Evolutionary conservation across 1,140 invertebrate species (phyloP), one percentile per base, ranked within the genome.

Genomic region (Venturia canescens): DNA sequence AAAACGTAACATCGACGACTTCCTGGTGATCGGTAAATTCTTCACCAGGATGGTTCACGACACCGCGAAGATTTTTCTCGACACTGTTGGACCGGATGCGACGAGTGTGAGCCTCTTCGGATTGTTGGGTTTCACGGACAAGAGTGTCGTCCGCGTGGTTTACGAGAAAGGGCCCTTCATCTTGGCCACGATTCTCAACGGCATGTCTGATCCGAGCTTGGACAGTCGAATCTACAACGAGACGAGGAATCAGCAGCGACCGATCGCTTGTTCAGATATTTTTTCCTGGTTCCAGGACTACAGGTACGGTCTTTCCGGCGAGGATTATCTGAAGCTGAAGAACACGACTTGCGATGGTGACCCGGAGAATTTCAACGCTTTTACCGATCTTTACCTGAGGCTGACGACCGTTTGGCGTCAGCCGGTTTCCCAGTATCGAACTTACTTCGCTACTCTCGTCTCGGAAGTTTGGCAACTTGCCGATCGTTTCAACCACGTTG

Each of bases 341-440:
- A 89, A 89, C 81, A 89, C 89, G 29, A 88, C 85, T 6, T 91
- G 90, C 13, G 84, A 89, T 23, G 75, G 74, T 3, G 85, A 87
- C 60, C 84, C 87, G 0, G 84, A 88, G 0, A 85, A 88, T 48
- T 90, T 91, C 31, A 90, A 91, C 31, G 81, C 69, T 0, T 90
- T 83, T 34, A 86, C 84, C 16, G 87, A 90, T 57, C 69, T 90
- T 0, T 86, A 86, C 48, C 74, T 87, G 74, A 75, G 80, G 7
- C 80, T 86, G 34, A 81, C 75, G 11, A 77, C 38, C 6, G 34
- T 86, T 15, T 90, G 88, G 87, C 16, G 75, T 11, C 85, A 78
- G 44, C 85, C 88, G 0, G 79, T 83, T n/a, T 79, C 57, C 0
- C 75, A 81, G 3, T 91, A 91, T 57, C 81, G 83, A 29, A 84